Percentiles rank a stretch among this genome's conserved stretches.
Conservation (phyloP, 2,888 invertebrate genomes). For the Conus canariensis region DNA sequence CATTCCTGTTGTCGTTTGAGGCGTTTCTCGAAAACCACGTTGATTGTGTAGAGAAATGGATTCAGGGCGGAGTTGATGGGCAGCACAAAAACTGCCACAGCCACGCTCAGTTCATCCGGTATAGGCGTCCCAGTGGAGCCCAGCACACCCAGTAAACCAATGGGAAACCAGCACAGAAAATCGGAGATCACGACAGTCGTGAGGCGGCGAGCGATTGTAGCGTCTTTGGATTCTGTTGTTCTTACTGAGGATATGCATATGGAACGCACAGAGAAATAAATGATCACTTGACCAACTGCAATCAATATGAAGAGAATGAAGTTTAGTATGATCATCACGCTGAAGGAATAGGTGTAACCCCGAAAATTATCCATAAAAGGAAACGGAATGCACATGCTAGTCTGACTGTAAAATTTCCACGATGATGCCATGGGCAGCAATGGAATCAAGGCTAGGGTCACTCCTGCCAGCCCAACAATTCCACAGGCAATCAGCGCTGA, state of each 20-base stretch:
- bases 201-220: background rate
- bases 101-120: constrained; percentile 4
- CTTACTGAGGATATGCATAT: background rate
- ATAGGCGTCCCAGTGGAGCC: background rate
- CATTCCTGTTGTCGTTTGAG: background rate
- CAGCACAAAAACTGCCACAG: constrained; percentile 9
- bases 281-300: background rate
- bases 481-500: background rate
- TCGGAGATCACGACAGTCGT: background rate
- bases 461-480: background rate
- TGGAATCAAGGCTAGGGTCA: background rate
- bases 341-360: background rate
- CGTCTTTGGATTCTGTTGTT: background rate
- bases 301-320: background rate
- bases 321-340: constrained; percentile 19
- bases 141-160: background rate
- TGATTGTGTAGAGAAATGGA: constrained; percentile 28
- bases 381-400: background rate
- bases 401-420: constrained; percentile 13
- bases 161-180: constrained; percentile 13
- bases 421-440: background rate
- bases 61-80: constrained; percentile 24
- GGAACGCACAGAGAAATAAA: background rate
- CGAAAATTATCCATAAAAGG: background rate
- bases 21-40: background rate